Evolutionary conservation across 1,140 invertebrate genomes (phyloP).

Genomic region (Chionoecetes opilio): DNA sequence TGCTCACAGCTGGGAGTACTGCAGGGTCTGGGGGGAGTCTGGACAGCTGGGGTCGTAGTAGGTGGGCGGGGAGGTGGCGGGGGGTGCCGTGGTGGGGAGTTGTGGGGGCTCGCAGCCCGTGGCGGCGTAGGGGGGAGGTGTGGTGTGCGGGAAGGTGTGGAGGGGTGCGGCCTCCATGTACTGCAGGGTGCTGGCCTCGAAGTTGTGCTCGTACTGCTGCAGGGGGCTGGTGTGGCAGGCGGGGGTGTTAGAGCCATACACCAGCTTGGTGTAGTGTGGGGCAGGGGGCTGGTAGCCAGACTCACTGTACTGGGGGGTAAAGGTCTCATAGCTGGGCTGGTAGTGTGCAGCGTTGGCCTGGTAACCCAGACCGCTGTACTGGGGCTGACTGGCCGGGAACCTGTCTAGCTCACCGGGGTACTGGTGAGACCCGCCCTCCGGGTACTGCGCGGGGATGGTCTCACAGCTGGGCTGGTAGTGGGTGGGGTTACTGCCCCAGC

Average conservation of each 20-base stretch:
- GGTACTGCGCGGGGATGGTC: neutral
- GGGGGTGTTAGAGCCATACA: neutral
- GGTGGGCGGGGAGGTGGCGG: neutral
- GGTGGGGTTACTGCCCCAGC: neutral
- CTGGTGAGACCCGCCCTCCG: neutral
- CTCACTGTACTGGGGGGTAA: neutral
- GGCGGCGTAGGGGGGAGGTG: neutral
- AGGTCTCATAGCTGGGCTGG: conserved; percentile 1
- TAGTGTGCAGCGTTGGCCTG: neutral
- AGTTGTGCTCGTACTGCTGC: neutral
- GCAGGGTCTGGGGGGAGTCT: neutral
- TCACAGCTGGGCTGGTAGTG: conserved; percentile 5
- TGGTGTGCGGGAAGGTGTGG: neutral
- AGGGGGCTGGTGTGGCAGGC: neutral
- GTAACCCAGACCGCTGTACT: neutral
- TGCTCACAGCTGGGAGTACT: neutral
- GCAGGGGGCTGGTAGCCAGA: neutral
- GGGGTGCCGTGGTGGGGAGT: neutral
- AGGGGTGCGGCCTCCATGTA: neutral
- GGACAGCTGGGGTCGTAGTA: neutral
- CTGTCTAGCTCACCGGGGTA: neutral
- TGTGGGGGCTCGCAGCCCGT: neutral
- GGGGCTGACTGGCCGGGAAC: neutral
- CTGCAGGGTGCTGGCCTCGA: neutral
- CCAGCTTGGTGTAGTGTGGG: conserved; percentile 1